Conservation (phyloP, 2,888 invertebrate genomes). For the Dynastes maya region DNA sequence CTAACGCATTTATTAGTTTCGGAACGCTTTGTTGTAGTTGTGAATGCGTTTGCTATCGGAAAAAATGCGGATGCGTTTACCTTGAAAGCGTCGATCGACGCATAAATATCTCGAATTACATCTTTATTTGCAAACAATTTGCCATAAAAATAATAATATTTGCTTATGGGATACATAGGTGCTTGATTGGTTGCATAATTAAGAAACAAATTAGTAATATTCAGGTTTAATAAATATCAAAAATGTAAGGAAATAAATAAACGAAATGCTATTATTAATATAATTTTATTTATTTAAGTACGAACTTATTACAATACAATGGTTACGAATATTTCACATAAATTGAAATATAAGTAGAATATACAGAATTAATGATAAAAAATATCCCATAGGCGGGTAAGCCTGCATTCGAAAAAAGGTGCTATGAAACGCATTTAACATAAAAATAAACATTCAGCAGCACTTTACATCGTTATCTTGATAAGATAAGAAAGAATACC, state of each 20-base stretch:
- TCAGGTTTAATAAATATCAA: neutral
- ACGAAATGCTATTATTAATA: neutral
- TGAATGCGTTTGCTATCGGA: neutral
- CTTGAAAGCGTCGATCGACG: slow-evolving; percentile 15
- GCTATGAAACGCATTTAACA: neutral
- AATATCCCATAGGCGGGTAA: slow-evolving; percentile 16
- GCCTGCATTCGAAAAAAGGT: neutral
- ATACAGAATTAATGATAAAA: neutral
- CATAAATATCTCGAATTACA: slow-evolving; percentile 3
- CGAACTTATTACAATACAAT: neutral
- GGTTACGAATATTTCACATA: too few species aligned
- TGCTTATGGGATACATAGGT: neutral
- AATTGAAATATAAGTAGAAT: too few species aligned
- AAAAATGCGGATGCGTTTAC: slow-evolving; percentile 22
- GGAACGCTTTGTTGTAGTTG: too few species aligned
- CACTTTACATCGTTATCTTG: too few species aligned
- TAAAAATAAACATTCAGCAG: too few species aligned
- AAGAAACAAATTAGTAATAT: neutral
- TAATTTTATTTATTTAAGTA: neutral
- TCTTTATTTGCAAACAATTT: slow-evolving; percentile 40
- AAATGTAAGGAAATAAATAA: neutral
- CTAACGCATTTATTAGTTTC: too few species aligned
- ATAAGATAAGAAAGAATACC: too few species aligned
- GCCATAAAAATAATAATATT: slow-evolving; percentile 26
- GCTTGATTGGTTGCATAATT: slow-evolving; percentile 29